phyloP scores from a whole-genome alignment of 2,888 invertebrate species.

The Holacanthella duospinosa region DNA sequence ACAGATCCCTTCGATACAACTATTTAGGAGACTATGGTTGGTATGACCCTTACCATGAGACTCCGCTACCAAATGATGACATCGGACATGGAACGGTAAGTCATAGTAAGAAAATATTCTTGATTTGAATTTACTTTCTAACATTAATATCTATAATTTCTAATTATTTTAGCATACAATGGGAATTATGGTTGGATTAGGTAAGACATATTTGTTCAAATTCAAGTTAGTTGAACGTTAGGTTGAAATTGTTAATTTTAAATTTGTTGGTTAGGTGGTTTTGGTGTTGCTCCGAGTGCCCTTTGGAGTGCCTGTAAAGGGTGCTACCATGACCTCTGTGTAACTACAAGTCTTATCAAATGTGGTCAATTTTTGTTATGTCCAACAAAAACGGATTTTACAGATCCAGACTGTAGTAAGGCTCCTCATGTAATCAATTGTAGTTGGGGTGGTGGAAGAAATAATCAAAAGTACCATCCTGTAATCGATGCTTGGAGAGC shows the following conservation, averaged over 20 bases:
- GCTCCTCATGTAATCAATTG: constrained; percentile 20
- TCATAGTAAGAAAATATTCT: not conserved
- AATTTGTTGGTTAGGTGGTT: constrained; percentile 3
- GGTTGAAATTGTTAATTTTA: not conserved
- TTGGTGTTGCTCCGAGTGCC: constrained; percentile 8
- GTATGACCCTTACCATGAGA: constrained; percentile 2
- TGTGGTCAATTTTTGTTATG: constrained; percentile 21
- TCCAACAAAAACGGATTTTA: constrained; percentile 10
- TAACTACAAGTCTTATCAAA: constrained; percentile 8
- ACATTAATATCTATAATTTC: not conserved
- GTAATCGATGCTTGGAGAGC: constrained; percentile 14
- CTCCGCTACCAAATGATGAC: not conserved
- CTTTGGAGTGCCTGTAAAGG: constrained; percentile 16
- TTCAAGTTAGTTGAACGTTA: not conserved
- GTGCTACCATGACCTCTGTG: constrained; percentile 13
- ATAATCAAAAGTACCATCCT: constrained; percentile 10
- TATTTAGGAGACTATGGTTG: not conserved
- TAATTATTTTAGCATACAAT: not conserved
- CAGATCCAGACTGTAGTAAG: constrained; percentile 7
- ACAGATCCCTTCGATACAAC: not conserved
- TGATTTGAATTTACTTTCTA: not conserved
- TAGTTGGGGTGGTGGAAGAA: constrained; percentile 22
- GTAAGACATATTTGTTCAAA: not conserved
- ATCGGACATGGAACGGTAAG: constrained; percentile 2
- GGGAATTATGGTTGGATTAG: not conserved